Evolutionary conservation across 2,888 invertebrate species (phyloP).

Genomic region (Chrysomela aeneicollis): DNA sequence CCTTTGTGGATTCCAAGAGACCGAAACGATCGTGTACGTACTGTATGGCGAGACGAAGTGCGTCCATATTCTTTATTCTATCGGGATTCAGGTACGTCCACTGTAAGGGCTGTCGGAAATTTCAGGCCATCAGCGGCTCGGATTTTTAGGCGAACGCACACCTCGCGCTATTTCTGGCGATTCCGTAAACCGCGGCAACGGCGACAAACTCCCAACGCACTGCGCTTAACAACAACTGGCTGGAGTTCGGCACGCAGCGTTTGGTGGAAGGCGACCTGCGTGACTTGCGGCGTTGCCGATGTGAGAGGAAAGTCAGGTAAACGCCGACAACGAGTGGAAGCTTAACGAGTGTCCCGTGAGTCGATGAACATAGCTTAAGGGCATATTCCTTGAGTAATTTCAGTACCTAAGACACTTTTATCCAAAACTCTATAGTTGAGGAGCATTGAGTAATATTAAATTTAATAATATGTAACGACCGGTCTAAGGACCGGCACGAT

Average conservation of each 20-base stretch:
- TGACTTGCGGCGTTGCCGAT: conserved; percentile 15
- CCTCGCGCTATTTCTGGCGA: background rate
- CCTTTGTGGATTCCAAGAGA: too few species aligned
- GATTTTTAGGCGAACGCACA: background rate
- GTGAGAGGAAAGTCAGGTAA: background rate
- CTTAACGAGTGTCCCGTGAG: too few species aligned
- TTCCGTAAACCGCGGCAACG: background rate
- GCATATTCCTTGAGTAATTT: too few species aligned
- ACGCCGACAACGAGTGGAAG: background rate
- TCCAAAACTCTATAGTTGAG: too few species aligned
- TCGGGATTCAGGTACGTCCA: background rate
- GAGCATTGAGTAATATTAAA: too few species aligned
- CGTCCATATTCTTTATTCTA: conserved; percentile 44
- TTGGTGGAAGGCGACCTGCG: conserved; percentile 20
- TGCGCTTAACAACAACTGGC: too few species aligned
- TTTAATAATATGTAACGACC: too few species aligned
- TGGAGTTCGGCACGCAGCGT: background rate
- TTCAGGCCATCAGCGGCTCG: background rate
- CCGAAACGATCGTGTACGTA: too few species aligned
- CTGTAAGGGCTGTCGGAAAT: background rate
- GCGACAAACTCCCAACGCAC: background rate
- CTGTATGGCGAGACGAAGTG: conserved; percentile 42
- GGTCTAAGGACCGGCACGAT: too few species aligned
- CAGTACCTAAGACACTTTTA: too few species aligned
- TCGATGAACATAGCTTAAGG: too few species aligned